Percentiles rank a stretch among this genome's conserved stretches.
phyloP scores from a whole-genome alignment of 1,140 invertebrate species.

The Camponotus floridanus region DNA sequence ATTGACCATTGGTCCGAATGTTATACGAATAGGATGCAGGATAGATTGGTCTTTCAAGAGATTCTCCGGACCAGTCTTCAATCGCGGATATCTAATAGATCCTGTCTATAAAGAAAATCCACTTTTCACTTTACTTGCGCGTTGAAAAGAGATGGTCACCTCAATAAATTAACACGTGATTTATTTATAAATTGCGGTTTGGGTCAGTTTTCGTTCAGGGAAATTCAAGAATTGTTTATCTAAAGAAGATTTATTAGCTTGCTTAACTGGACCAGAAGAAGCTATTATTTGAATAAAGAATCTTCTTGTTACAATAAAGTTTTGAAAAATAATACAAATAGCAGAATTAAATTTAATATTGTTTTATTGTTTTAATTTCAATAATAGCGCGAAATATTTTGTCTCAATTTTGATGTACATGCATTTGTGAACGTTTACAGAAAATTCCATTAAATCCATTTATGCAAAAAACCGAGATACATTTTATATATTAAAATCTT shows the following conservation, averaged over 20 bases:
- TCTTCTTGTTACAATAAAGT: neutral
- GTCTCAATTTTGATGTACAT: neutral
- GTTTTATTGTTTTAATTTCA: neutral
- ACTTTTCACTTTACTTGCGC: neutral
- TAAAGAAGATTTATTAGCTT: neutral
- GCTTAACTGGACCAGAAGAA: neutral
- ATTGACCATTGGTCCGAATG: neutral
- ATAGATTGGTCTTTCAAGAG: conserved; percentile 8
- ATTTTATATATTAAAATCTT: neutral
- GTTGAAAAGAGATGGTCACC: neutral
- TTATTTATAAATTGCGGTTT: conserved; percentile 3
- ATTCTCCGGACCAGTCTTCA: neutral
- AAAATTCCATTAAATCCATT: neutral
- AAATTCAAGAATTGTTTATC: neutral
- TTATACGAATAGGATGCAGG: neutral
- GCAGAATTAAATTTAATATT: neutral
- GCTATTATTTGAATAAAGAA: neutral
- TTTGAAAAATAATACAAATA: neutral
- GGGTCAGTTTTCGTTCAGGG: neutral
- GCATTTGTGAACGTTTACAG: neutral
- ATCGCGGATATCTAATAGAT: conserved; percentile 26
- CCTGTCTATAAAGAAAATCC: conserved; percentile 9
- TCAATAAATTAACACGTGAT: conserved; percentile 1
- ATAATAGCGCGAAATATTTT: neutral
- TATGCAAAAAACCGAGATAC: neutral